Conservation (phyloP, 2,797 vertebrate species). For the Australoheros facetus region DNA sequence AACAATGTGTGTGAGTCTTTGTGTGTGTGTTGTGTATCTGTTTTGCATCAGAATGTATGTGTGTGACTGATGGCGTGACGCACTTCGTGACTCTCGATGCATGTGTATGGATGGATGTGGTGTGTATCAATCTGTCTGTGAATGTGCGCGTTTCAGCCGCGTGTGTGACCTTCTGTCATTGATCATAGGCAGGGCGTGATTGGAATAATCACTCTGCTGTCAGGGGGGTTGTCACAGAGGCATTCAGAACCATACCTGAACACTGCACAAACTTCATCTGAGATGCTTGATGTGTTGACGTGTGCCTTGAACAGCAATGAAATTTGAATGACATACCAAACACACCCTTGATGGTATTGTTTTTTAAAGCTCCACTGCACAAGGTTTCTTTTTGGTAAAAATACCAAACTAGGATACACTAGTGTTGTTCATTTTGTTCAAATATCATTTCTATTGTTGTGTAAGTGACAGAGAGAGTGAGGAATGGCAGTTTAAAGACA, state of each 20-base stretch:
- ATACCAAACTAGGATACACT: neutral
- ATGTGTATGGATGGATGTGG: conserved; percentile 1
- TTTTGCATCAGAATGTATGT: conserved; percentile 23
- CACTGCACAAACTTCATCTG: conserved; percentile 34
- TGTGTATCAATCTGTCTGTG: conserved; percentile 28
- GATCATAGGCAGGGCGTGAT: conserved; percentile 65
- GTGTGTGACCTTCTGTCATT: conserved; percentile 71
- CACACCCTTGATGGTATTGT: conserved; percentile 10
- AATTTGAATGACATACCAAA: conserved; percentile 38
- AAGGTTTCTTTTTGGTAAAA: neutral
- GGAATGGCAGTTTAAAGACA: neutral
- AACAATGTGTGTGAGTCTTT: neutral
- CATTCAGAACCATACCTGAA: conserved; percentile 38
- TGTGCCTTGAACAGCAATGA: conserved; percentile 20
- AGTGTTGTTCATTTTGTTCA: neutral
- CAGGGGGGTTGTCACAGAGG: conserved; percentile 23
- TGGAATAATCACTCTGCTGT: conserved; percentile 62
- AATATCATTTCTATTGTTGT: neutral
- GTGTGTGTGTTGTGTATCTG: neutral
- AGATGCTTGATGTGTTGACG: conserved; percentile 49
- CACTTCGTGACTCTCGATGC: neutral
- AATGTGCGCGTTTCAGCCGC: conserved; percentile 2
- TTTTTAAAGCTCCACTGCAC: conserved; percentile 38
- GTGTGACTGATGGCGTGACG: neutral
- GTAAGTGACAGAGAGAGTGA: neutral